phyloP scores from a whole-genome alignment of 2,888 invertebrate genomes.

The Tortrix viridana region DNA sequence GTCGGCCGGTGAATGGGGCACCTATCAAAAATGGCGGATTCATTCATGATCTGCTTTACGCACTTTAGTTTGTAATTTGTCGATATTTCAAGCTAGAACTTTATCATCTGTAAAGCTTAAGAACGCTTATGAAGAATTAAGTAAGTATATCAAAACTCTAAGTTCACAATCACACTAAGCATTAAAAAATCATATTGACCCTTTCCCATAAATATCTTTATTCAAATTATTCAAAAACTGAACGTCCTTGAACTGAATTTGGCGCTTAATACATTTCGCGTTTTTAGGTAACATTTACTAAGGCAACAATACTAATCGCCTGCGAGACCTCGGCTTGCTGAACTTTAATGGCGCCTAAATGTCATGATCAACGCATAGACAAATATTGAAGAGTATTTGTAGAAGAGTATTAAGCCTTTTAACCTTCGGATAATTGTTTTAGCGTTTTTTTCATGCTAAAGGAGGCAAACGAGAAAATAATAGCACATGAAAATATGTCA shows the following conservation, averaged over 20 bases:
- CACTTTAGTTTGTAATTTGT: not conserved
- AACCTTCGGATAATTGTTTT: too few relatives aligned
- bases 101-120: too few relatives aligned
- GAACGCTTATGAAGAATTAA: too few relatives aligned
- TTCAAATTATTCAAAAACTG: too few relatives aligned
- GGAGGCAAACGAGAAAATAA: too few relatives aligned
- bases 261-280: not conserved
- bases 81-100: not conserved
- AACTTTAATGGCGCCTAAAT: not conserved
- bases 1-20: constrained; percentile 41
- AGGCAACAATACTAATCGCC: not conserved
- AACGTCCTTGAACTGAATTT: too few relatives aligned
- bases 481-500: too few relatives aligned
- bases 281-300: not conserved
- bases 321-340: not conserved
- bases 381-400: not conserved
- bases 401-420: not conserved
- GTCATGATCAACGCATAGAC: not conserved
- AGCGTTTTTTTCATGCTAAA: too few relatives aligned
- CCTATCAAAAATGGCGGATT: constrained; percentile 19
- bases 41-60: constrained; percentile 7
- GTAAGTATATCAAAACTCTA: too few relatives aligned
- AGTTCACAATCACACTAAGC: too few relatives aligned
- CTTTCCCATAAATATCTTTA: too few relatives aligned
- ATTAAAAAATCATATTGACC: too few relatives aligned